A percentile compares a stretch with the other conserved stretches of the same genome.
These are phyloP conservation scores for Synergus itoensis DNA, from an alignment of 2,888 invertebrate genomes.

Conservation along the genomic window DNA sequence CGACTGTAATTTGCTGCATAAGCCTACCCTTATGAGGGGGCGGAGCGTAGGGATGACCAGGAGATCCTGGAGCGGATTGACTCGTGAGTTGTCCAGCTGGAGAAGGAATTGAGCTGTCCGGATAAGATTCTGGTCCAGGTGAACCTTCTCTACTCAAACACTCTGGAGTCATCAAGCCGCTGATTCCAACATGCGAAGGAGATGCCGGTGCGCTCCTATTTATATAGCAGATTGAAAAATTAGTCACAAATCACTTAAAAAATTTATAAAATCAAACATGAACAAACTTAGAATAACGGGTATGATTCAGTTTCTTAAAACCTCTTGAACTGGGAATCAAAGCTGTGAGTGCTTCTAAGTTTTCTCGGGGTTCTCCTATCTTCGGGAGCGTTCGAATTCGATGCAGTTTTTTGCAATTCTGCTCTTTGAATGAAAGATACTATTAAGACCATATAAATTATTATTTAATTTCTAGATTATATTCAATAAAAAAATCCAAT, in stretches of 20 bases:
- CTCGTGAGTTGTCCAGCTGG: constrained; percentile 79
- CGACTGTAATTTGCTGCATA: constrained; percentile 76
- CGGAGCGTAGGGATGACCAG: constrained; percentile 79
- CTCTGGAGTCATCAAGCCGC: constrained; percentile 91
- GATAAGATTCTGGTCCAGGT: constrained; percentile 88
- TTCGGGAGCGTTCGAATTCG: constrained; percentile 16
- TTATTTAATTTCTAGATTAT: neutral
- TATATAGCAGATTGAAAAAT: neutral
- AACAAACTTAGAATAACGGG: constrained; percentile 22
- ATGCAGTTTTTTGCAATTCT: constrained; percentile 29
- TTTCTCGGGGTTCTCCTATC: constrained; percentile 25
- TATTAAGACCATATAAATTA: neutral
- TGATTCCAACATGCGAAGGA: constrained; percentile 93
- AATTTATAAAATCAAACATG: neutral
- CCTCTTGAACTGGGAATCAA: constrained; percentile 24
- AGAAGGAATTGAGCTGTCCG: constrained; percentile 80
- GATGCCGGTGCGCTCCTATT: constrained; percentile 95
- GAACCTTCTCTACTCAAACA: constrained; percentile 94
- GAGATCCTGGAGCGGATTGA: constrained; percentile 84
- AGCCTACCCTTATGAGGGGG: constrained; percentile 73
- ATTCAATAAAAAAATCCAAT: neutral
- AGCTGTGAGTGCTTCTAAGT: constrained; percentile 23
- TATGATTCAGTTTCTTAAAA: constrained; percentile 28
- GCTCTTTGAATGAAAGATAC: constrained; percentile 34
- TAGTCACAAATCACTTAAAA: neutral